Evolutionary conservation across 2,888 invertebrate species (phyloP), one percentile per base, ranked within the genome.

Genomic region (Tortrix viridana): DNA sequence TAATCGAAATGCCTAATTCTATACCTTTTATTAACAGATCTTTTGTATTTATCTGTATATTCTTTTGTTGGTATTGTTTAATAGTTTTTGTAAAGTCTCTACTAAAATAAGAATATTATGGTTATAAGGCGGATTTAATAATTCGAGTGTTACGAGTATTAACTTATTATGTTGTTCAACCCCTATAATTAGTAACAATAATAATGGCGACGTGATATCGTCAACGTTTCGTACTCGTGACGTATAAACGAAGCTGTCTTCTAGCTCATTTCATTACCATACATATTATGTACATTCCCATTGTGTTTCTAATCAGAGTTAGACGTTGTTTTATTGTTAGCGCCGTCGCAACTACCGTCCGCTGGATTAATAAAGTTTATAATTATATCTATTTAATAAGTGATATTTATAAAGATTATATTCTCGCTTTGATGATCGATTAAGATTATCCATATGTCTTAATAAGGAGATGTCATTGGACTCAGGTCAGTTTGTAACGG

Each of bases 181-280:
- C 22, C 2, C 22, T 22, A 22, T 22, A 3, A 22, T n/a, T 4
- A 22, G 22, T 22, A 22, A 22, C 22, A 22, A 22, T 22, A 22
- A 22, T 22, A 22, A 22, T 22, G 22, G 22, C 22, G 4, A 22
- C 4, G 4, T 32, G 32, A 32, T 32, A 32, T 32, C 32, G 32
- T 32, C 32, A 32, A 32, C 16, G 5, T 41, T 2, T 19, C 32
- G 32, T 49, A 4, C 18, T 19, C 49, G 32, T 32, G 26, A 18
- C 49, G 49, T 49, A 2, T 16, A 26, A 23, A 26, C 49, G 18
- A 12, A 18, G 26, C 12, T 12, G 18, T 9, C 49, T 32, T 18
- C 49, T 26, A 32, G 49, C 49, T 32, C 49, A 32, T 49, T 49
- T 49, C 49, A 49, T 49, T 49, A 49, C 18, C 49, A 49, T 49